Evolutionary conservation across 2,797 vertebrate species (phyloP).

Genomic region (Hemibagrus guttatus): DNA sequence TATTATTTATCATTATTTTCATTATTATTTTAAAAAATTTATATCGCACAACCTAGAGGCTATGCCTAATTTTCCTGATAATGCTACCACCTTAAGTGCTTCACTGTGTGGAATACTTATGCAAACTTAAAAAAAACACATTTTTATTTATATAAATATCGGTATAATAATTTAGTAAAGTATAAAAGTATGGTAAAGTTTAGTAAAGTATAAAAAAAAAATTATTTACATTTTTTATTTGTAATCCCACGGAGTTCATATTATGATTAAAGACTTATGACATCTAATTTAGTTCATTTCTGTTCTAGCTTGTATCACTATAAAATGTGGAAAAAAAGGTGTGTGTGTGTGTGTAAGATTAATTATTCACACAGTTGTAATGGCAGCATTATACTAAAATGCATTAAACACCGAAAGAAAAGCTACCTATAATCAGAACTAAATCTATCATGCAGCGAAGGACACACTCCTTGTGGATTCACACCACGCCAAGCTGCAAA

Average conservation of each 20-base stretch:
- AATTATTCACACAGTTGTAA: not conserved
- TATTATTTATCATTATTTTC: not conserved
- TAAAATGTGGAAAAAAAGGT: not conserved
- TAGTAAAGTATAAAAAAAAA: too few relatives aligned
- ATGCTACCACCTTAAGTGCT: not conserved
- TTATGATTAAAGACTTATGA: not conserved
- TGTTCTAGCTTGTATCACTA: not conserved
- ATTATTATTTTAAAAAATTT: not conserved
- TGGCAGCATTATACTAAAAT: not conserved
- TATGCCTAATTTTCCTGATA: not conserved
- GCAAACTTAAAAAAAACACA: not conserved
- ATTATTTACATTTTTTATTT: too few relatives aligned
- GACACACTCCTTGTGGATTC: conserved; percentile 3
- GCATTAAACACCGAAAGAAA: not conserved
- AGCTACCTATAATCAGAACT: not conserved
- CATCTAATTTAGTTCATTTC: not conserved
- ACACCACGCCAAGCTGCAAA: conserved; percentile 8
- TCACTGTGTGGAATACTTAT: not conserved
- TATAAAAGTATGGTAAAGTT: too few relatives aligned
- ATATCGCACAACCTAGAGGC: not conserved
- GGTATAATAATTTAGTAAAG: too few relatives aligned
- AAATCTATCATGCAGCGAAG: conserved; percentile 4
- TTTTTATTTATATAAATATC: not conserved
- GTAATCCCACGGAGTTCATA: too few relatives aligned
- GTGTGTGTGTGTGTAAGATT: not conserved